These are phyloP conservation scores for Plusia festucae DNA, from an alignment of 2,888 invertebrate species.

Conservation along the genomic window DNA sequence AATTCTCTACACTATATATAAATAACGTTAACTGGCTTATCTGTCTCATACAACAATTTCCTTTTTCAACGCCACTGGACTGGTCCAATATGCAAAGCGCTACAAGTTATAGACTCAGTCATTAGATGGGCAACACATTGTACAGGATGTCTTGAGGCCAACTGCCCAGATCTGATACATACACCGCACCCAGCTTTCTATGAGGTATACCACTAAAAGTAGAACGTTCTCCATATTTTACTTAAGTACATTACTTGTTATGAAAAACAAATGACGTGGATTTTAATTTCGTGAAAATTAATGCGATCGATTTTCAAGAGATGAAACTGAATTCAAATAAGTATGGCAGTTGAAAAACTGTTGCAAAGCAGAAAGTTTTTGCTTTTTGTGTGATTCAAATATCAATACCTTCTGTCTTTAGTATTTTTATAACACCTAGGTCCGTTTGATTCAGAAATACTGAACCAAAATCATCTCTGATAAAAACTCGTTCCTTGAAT, in stretches of 20 bases:
- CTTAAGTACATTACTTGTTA: no score
- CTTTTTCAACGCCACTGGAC: conserved; percentile 55
- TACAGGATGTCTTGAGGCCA: conserved; percentile 82
- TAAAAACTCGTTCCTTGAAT: no score
- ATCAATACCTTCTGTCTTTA: no score
- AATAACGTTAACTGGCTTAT: conserved; percentile 48
- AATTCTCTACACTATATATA: conserved; percentile 45
- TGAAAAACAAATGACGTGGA: not conserved
- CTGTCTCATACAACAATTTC: conserved; percentile 53
- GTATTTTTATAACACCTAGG: no score
- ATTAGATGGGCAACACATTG: conserved; percentile 80
- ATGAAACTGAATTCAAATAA: no score
- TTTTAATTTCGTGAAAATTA: not conserved
- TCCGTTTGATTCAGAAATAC: no score
- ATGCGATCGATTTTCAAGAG: no score
- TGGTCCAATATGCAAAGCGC: conserved; percentile 63
- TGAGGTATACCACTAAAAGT: conserved; percentile 63
- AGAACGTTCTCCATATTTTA: not conserved
- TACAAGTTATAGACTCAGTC: conserved; percentile 60
- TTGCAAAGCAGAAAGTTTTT: no score
- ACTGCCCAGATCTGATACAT: conserved; percentile 75
- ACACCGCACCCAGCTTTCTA: conserved; percentile 80
- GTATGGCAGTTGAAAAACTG: no score
- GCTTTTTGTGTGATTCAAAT: no score
- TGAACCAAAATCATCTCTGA: no score